These are phyloP conservation scores for Antechinus flavipes DNA, from an alignment of 2,113 vertebrate genomes.

Conservation along the genomic window DNA sequence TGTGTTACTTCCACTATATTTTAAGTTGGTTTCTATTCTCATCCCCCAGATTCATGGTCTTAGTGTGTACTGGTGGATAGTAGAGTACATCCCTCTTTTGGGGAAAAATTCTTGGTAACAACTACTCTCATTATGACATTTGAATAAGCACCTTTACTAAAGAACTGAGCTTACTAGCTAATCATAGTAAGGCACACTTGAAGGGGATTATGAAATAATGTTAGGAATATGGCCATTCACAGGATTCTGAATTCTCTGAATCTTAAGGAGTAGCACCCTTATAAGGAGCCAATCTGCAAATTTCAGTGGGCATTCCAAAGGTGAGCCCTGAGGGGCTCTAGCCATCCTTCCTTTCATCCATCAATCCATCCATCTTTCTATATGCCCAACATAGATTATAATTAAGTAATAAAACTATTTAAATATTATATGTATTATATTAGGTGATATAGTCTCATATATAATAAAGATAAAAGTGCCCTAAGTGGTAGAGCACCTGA, in stretches of 20 bases:
- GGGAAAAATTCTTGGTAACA: neutral
- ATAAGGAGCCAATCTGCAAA: neutral
- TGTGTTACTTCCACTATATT: neutral
- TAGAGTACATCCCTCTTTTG: neutral
- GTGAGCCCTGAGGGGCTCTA: neutral
- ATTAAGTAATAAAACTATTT: neutral
- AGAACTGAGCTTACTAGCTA: neutral
- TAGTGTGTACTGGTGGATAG: neutral
- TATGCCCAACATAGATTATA: neutral
- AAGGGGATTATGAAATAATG: neutral
- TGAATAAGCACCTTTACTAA: too few species aligned
- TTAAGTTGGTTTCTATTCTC: neutral
- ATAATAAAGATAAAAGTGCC: neutral
- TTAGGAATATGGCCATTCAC: neutral
- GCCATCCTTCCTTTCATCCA: neutral
- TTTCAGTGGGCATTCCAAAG: neutral
- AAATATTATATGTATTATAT: neutral
- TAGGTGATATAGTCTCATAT: neutral
- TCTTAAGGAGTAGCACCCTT: neutral
- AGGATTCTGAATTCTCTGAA: neutral
- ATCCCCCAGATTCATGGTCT: neutral
- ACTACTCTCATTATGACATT: neutral
- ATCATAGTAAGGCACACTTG: neutral
- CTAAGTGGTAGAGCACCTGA: constrained; percentile 17
- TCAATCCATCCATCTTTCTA: neutral